Conservation (phyloP, 2,797 vertebrate species). For the Glyptemys insculpta region DNA sequence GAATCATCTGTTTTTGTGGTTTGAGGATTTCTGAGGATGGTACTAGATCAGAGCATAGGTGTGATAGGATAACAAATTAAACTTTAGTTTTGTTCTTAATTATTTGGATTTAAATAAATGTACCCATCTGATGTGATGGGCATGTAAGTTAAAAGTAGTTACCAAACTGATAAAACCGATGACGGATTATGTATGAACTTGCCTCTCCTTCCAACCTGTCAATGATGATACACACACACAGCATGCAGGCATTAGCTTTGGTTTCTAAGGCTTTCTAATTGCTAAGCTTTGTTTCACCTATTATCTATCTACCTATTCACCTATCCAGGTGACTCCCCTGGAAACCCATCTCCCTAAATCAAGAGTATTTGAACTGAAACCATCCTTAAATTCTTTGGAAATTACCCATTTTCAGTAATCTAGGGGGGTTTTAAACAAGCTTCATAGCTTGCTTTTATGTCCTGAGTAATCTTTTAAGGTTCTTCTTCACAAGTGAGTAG, state of each 20-base stretch:
- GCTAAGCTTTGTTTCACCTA: not conserved
- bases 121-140: not conserved
- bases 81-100: not conserved
- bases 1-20: not conserved
- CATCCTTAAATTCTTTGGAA: not conserved
- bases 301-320: not conserved
- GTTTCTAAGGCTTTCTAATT: not conserved
- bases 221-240: rapidly evolving
- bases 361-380: not conserved
- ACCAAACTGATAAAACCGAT: not conserved
- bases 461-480: not conserved
- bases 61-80: not conserved
- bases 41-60: not conserved
- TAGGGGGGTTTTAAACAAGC: rapidly evolving
- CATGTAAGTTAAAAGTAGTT: not conserved
- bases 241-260: not conserved
- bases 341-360: not conserved
- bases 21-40: not conserved
- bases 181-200: not conserved
- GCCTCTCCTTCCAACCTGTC: not conserved
- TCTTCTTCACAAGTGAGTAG: not conserved
- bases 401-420: not conserved
- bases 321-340: not conserved
- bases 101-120: not conserved
- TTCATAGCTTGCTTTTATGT: not conserved